Conservation (phyloP, 2,113 vertebrate genomes). For the Raja brachyura region DNA sequence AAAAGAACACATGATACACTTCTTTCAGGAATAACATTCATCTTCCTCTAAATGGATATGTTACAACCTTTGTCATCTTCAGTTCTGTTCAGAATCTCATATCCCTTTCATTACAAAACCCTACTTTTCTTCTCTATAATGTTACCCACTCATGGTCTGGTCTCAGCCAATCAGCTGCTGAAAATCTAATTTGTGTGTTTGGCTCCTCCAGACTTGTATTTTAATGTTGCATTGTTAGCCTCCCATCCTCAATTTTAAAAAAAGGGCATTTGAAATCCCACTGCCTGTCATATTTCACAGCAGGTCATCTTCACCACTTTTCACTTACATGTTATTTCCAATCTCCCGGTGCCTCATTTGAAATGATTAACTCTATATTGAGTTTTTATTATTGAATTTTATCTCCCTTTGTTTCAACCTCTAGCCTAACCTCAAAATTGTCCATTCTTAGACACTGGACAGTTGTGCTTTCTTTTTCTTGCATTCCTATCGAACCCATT, state of each 20-base stretch:
- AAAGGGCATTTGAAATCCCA: neutral
- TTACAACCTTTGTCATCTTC: neutral
- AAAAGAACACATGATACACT: too few relatives aligned
- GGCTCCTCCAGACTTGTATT: neutral
- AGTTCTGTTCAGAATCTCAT: neutral
- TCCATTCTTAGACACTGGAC: too few relatives aligned
- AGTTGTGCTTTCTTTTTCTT: neutral
- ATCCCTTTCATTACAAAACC: neutral
- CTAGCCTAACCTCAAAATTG: neutral
- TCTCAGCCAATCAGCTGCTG: neutral
- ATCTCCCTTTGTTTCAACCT: neutral
- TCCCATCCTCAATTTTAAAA: neutral
- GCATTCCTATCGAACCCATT: neutral
- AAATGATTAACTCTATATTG: neutral
- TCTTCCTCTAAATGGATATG: neutral
- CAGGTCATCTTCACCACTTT: neutral
- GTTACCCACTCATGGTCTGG: neutral
- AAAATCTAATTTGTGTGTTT: neutral
- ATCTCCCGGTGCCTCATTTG: neutral
- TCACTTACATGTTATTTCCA: neutral
- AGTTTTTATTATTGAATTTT: neutral
- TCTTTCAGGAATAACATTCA: neutral
- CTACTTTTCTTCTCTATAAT: neutral
- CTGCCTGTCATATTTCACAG: neutral
- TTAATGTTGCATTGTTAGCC: neutral